These are phyloP conservation scores for Drosophila kanekoi DNA, from an alignment of 2,888 invertebrate species.

Conservation along the genomic window DNA sequence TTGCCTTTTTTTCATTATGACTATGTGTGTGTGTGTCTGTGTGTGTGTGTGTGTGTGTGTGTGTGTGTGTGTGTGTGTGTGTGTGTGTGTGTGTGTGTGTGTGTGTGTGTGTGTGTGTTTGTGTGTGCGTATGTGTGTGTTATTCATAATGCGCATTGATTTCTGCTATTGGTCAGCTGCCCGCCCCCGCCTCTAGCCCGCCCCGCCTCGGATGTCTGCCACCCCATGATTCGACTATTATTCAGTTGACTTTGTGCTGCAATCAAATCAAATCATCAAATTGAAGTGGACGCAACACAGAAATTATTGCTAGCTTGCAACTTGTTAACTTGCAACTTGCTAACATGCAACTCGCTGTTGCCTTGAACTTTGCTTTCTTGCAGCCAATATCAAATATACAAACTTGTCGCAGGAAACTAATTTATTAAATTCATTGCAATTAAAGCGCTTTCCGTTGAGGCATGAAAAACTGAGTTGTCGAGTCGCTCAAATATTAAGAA, in stretches of 20 bases:
- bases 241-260: slow-evolving; percentile 6
- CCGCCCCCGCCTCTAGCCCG: neutral
- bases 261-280: slow-evolving; percentile 44
- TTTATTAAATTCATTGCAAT: no score
- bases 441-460: no score
- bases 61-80: slow-evolving; percentile 2
- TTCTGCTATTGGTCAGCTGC: slow-evolving; percentile 33
- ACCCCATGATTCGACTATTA: neutral
- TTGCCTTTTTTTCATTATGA: neutral
- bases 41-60: neutral
- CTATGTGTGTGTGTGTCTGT: no score
- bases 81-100: slow-evolving; percentile 1
- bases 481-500: no score
- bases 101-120: slow-evolving; percentile 1
- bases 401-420: no score
- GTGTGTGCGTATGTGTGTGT: slow-evolving; percentile 1
- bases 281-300: slow-evolving; percentile 15
- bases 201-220: neutral
- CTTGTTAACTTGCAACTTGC: slow-evolving; percentile 28
- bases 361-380: slow-evolving; percentile 20
- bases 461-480: no score
- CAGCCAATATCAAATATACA: no score
- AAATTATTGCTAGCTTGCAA: slow-evolving; percentile 8
- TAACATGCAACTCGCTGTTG: slow-evolving; percentile 8
- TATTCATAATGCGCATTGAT: slow-evolving; percentile 48